Conservation (phyloP, 2,888 invertebrate genomes). For the Iselma pallidipennis region DNA sequence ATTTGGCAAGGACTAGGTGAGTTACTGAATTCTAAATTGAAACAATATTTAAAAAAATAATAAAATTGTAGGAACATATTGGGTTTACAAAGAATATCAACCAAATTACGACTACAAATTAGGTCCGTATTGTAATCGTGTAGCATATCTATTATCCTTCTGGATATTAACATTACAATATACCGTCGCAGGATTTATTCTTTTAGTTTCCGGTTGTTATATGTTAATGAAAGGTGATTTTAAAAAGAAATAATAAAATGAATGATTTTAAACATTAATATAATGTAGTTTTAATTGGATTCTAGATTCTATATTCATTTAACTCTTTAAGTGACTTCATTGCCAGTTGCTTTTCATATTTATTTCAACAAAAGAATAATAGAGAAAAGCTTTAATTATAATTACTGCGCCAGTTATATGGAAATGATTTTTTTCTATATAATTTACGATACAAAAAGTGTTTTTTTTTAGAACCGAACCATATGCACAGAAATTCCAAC, state of each 20-base stretch:
- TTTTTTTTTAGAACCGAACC: no score
- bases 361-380: not conserved
- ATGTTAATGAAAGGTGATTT: slow-evolving; percentile 48
- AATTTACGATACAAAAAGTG: no score
- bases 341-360: not conserved
- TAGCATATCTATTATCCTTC: slow-evolving; percentile 47
- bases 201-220: slow-evolving; percentile 46
- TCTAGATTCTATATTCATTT: not conserved
- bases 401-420: no score
- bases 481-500: no score
- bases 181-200: slow-evolving; percentile 42
- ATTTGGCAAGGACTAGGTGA: slow-evolving; percentile 43
- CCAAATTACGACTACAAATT: slow-evolving; percentile 40
- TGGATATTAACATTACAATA: slow-evolving; percentile 51
- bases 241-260: slow-evolving; percentile 31
- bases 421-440: no score
- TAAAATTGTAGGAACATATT: slow-evolving; percentile 42
- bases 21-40: slow-evolving; percentile 3
- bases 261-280: not conserved
- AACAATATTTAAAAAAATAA: not conserved
- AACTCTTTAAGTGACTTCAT: not conserved
- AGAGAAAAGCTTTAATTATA: no score
- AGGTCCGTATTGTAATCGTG: slow-evolving; percentile 41
- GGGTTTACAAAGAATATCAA: slow-evolving; percentile 47
- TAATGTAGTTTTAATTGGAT: not conserved